Conservation (phyloP, 2,797 vertebrate species). For the Myotis planiceps region DNA sequence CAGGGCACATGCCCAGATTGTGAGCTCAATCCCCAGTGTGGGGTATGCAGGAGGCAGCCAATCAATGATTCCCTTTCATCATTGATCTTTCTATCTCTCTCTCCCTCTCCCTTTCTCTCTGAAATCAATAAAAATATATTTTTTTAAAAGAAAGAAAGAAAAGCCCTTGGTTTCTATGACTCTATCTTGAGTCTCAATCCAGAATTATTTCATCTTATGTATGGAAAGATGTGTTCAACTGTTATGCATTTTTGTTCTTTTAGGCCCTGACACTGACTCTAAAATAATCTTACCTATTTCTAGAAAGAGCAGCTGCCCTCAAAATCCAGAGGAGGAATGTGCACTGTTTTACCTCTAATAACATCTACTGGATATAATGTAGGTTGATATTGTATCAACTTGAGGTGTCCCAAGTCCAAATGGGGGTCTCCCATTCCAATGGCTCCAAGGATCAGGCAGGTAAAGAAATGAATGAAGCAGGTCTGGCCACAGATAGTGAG, state of each 20-base stretch:
- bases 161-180: not conserved
- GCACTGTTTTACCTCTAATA: not conserved
- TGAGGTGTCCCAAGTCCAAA: not conserved
- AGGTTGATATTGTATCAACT: not conserved
- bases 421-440: not conserved
- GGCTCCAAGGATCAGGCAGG: not conserved
- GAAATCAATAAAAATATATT: too few relatives aligned
- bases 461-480: not conserved
- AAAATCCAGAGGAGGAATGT: not conserved
- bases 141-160: not conserved
- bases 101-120: too few relatives aligned
- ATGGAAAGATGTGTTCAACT: too few relatives aligned
- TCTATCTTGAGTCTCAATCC: not conserved
- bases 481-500: rapidly evolving
- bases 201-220: not conserved
- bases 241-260: not conserved
- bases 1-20: too few relatives aligned
- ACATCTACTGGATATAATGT: not conserved
- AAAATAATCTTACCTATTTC: not conserved
- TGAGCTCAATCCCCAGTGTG: too few relatives aligned
- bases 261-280: not conserved
- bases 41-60: too few relatives aligned
- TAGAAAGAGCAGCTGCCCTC: not conserved
- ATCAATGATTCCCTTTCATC: too few relatives aligned
- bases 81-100: too few relatives aligned